A percentile compares a stretch with the other conserved stretches of the same genome.
These are phyloP conservation scores for Gorsachius magnificus DNA, from an alignment of 2,797 vertebrate species.

Conservation along the genomic window DNA sequence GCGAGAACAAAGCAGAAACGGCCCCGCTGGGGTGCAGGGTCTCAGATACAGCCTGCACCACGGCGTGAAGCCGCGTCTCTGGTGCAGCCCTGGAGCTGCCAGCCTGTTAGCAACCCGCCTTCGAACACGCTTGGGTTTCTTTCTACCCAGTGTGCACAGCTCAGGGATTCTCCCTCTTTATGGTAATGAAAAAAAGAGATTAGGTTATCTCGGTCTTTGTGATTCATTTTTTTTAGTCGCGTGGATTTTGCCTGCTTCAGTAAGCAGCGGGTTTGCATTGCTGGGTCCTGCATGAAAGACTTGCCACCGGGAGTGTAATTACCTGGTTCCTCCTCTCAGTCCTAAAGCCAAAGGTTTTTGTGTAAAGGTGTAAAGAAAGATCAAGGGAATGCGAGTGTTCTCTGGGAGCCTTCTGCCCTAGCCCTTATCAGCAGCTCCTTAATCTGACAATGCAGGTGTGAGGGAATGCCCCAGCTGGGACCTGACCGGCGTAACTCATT, in stretches of 20 bases:
- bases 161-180: background rate
- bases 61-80: fast-evolving
- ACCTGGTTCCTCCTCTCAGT: background rate
- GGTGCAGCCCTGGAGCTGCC: background rate
- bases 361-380: background rate
- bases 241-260: background rate
- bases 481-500: background rate
- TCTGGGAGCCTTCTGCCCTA: background rate
- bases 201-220: background rate
- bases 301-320: background rate
- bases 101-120: background rate
- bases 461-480: slow-evolving; percentile 26
- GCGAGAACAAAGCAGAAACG: background rate
- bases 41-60: background rate
- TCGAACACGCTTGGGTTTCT: background rate
- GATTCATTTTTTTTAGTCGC: background rate
- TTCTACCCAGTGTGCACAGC: background rate
- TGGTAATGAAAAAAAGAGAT: background rate
- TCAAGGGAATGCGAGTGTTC: background rate
- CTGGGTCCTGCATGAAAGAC: background rate
- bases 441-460: slow-evolving; percentile 85
- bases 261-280: background rate
- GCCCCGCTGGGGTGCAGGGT: fast-evolving
- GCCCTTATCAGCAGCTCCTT: background rate
- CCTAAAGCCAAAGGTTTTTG: background rate